Conservation (phyloP, 2,797 vertebrate genomes). For the Limnodromus scolopaceus region DNA sequence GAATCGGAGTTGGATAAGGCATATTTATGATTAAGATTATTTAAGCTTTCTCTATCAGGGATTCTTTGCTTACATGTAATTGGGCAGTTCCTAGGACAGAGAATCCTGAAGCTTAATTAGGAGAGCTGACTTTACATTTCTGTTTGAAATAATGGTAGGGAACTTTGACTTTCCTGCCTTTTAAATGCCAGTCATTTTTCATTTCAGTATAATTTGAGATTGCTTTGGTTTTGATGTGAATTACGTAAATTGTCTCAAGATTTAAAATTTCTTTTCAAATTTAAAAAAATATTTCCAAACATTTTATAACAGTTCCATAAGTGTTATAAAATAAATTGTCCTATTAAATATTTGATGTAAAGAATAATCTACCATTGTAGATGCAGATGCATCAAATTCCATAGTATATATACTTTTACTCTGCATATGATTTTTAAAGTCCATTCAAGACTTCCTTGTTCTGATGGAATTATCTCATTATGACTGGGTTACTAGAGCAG, state of each 20-base stretch:
- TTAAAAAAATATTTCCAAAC: background rate
- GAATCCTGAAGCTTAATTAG: background rate
- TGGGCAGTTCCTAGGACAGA: background rate
- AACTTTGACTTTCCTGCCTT: background rate
- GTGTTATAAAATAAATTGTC: background rate
- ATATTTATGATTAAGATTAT: background rate
- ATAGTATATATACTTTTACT: background rate
- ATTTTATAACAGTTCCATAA: background rate
- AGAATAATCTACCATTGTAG: background rate
- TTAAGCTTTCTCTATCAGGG: background rate
- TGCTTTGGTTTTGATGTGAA: background rate
- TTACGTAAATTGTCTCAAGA: background rate
- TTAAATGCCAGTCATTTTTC: background rate
- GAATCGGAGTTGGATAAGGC: background rate
- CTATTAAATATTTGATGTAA: background rate
- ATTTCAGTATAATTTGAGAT: background rate
- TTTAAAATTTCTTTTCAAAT: background rate
- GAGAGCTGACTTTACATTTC: background rate
- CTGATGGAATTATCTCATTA: background rate
- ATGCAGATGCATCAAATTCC: background rate
- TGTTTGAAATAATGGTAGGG: background rate
- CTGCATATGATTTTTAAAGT: background rate
- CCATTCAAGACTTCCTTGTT: background rate
- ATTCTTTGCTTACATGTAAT: background rate
- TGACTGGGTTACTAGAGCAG: background rate